These are phyloP conservation scores for Pseudorhombus dupliciocellatus DNA, from an alignment of 2,113 vertebrate genomes.

Conservation along the genomic window DNA sequence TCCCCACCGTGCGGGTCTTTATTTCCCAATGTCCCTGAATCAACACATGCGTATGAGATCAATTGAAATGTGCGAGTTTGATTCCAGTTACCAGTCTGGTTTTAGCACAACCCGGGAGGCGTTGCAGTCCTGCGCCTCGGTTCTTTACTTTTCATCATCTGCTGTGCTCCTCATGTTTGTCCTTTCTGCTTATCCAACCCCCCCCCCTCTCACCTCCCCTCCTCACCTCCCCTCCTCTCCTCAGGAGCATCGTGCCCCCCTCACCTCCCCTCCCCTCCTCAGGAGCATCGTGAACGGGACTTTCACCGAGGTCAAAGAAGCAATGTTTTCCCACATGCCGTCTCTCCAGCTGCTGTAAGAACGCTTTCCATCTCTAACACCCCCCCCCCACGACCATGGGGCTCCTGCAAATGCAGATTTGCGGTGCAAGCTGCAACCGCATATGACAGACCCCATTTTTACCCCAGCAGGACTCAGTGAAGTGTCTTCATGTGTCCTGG, in stretches of 20 bases:
- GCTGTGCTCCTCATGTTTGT: neutral
- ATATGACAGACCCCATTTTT: neutral
- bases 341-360: slow-evolving; percentile 96
- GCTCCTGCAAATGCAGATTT: no score
- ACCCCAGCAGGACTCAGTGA: neutral
- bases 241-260: slow-evolving; percentile 7
- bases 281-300: slow-evolving; percentile 98
- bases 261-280: slow-evolving; percentile 18
- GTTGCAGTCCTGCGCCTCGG: neutral
- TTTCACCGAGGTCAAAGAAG: slow-evolving; percentile 94
- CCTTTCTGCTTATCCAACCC: neutral
- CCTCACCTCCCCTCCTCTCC: neutral
- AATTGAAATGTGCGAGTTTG: no score
- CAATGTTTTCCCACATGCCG: slow-evolving; percentile 94
- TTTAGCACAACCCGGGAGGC: neutral
- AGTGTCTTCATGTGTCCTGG: neutral
- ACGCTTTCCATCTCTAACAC: neutral
- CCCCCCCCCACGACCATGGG: neutral
- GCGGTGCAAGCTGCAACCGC: neutral
- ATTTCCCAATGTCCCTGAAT: neutral
- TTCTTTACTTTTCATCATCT: slow-evolving; percentile 11
- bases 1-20: neutral
- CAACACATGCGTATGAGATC: neutral
- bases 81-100: neutral
- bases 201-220: neutral